Conservation (phyloP, 2,888 invertebrate species). For the Aspidiotus destructor region DNA sequence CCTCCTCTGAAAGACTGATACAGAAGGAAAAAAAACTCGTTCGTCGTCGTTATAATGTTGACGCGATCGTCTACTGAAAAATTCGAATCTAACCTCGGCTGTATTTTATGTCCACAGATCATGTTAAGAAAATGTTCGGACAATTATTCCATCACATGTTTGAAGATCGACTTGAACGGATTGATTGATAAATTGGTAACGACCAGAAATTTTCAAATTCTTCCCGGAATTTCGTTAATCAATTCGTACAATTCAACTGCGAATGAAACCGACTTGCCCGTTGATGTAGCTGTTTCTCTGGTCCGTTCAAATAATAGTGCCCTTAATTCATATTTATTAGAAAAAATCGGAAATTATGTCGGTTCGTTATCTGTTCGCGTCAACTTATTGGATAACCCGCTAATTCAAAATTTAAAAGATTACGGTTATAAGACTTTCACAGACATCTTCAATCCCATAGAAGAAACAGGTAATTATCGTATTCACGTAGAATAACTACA, state of each 20-base stretch:
- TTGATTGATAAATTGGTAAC: constrained; percentile 65
- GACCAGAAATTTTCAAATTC: constrained; percentile 56
- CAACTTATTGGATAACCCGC: constrained; percentile 37
- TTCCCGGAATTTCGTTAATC: constrained; percentile 56
- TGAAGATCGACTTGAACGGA: constrained; percentile 66
- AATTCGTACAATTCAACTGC: constrained; percentile 32
- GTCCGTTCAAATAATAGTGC: constrained; percentile 34
- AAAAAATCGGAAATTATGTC: constrained; percentile 37
- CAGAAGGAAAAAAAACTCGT: too few relatives aligned
- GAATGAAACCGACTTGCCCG: constrained; percentile 31
- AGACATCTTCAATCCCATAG: constrained; percentile 14
- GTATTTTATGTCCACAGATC: constrained; percentile 17
- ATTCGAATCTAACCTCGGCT: too few relatives aligned
- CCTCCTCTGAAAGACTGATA: too few relatives aligned
- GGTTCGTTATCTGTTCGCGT: constrained; percentile 37
- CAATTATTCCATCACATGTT: constrained; percentile 59
- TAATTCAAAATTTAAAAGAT: constrained; percentile 36
- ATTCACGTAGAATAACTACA: background rate
- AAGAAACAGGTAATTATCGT: constrained; percentile 19
- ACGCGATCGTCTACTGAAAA: too few relatives aligned
- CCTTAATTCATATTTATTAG: constrained; percentile 35
- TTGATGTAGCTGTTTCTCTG: constrained; percentile 31
- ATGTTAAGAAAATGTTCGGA: constrained; percentile 44
- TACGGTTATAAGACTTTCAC: background rate
- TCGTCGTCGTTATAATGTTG: too few relatives aligned